Conservation (phyloP, 2,888 invertebrate genomes). For the Temnothorax rugatulus region DNA sequence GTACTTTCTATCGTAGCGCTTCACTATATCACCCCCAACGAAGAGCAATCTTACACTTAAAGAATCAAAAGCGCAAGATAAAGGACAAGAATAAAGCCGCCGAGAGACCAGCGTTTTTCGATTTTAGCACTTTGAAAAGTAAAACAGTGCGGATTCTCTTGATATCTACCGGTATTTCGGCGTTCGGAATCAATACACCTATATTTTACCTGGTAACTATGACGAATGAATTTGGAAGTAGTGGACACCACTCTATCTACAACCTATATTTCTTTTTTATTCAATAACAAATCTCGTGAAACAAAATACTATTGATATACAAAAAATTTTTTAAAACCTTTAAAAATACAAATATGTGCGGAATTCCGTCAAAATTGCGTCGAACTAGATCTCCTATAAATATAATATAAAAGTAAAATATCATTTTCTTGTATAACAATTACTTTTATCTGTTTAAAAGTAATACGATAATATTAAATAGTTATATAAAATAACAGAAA, state of each 20-base stretch:
- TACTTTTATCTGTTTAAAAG: not conserved
- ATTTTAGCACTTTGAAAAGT: conserved; percentile 94
- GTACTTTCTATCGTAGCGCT: conserved; percentile 95
- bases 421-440: not conserved
- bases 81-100: conserved; percentile 92
- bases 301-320: not conserved
- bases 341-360: not conserved
- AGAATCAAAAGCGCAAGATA: conserved; percentile 95
- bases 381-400: not conserved
- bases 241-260: not conserved
- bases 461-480: not conserved
- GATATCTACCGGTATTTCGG: conserved; percentile 92
- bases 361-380: not conserved
- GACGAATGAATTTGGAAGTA: not conserved
- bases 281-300: not conserved
- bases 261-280: not conserved
- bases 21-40: conserved; percentile 95
- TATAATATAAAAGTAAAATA: not conserved
- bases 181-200: conserved; percentile 95
- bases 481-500: conserved; percentile 5
- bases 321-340: not conserved
- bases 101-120: conserved; percentile 94
- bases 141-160: conserved; percentile 94
- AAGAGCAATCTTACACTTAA: conserved; percentile 94
- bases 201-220: conserved; percentile 91